Conservation (phyloP, 2,113 vertebrate genomes). For the Sakesphorus luctuosus region DNA sequence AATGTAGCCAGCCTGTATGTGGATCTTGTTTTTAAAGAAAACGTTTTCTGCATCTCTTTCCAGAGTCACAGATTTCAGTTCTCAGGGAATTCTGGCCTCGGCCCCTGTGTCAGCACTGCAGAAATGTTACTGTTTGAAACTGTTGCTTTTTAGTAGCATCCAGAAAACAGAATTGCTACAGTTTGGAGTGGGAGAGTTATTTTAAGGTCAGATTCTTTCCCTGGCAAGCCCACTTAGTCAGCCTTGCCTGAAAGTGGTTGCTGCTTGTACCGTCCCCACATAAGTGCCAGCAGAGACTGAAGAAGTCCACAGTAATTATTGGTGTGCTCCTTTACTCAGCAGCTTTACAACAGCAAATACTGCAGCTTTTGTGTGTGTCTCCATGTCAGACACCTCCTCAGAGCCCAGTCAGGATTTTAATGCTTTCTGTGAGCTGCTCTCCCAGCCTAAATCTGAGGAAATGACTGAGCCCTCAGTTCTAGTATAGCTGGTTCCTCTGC, state of each 20-base stretch:
- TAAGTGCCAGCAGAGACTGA: not conserved
- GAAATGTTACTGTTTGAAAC: not conserved
- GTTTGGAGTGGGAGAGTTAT: not conserved
- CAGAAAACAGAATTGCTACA: not conserved
- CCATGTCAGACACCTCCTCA: not conserved
- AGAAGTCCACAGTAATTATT: not conserved
- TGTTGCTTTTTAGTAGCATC: not conserved
- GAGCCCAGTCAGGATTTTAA: not conserved
- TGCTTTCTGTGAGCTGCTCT: not conserved
- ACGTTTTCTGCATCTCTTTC: not conserved
- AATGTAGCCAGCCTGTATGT: not conserved
- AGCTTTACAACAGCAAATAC: not conserved
- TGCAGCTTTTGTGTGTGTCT: not conserved
- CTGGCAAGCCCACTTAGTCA: not conserved
- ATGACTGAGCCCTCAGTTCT: not conserved
- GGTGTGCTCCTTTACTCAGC: not conserved
- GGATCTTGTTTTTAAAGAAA: not conserved
- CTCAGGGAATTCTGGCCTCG: not conserved
- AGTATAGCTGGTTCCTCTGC: not conserved
- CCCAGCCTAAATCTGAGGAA: not conserved
- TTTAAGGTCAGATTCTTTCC: not conserved
- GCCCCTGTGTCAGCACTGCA: not conserved
- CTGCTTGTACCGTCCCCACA: not conserved
- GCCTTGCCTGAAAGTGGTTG: not conserved
- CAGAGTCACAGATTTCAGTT: not conserved